phyloP scores from a whole-genome alignment of 2,888 invertebrate genomes.

The Halictus quadricinctus region DNA sequence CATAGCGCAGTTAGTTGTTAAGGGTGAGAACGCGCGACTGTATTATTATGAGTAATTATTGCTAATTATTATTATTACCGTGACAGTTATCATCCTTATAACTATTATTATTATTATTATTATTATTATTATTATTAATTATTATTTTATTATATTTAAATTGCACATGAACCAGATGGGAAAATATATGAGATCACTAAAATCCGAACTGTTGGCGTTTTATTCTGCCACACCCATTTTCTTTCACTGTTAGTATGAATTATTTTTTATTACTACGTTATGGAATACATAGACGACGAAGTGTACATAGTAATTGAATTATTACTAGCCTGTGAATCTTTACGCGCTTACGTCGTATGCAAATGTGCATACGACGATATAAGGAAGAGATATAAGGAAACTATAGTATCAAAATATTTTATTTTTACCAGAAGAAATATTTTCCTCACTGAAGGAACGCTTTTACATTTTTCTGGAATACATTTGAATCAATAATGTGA shows the following conservation, averaged over 20 bases:
- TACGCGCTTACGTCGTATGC: background rate
- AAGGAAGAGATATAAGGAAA: background rate
- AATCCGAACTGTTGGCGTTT: conserved; percentile 51
- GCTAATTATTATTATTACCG: conserved; percentile 67
- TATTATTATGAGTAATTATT: conserved; percentile 59
- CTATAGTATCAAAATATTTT: background rate
- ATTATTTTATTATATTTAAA: conserved; percentile 78
- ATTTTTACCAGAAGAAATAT: background rate
- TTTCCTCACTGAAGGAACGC: background rate
- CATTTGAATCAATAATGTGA: background rate
- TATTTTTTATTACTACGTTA: background rate
- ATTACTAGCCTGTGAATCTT: background rate
- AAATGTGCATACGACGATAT: too few species aligned
- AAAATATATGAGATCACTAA: conserved; percentile 76
- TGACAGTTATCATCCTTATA: conserved; percentile 69
- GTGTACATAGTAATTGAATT: background rate
- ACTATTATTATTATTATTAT: conserved; percentile 69
- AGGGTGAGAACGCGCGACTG: conserved; percentile 58
- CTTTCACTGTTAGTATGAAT: background rate
- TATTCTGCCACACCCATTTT: background rate
- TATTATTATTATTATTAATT: conserved; percentile 68
- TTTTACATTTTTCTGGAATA: background rate
- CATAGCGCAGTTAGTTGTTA: conserved; percentile 61
- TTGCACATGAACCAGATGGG: conserved; percentile 74
- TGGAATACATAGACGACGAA: background rate